phyloP scores from a whole-genome alignment of 2,888 invertebrate genomes.

The Nesidiocoris tenuis region DNA sequence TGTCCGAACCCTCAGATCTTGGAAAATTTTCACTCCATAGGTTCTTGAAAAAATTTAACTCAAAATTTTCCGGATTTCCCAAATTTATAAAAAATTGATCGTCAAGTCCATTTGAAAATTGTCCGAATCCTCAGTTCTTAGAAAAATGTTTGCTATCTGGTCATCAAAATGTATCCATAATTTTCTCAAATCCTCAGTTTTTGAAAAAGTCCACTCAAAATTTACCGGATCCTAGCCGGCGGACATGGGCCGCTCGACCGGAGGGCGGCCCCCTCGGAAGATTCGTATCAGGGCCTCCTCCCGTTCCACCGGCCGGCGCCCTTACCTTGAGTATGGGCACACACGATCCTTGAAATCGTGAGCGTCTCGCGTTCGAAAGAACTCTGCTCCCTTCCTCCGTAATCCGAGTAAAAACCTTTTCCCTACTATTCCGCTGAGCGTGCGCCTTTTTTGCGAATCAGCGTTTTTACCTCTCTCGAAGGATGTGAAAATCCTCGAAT shows the following conservation, averaged over 20 bases:
- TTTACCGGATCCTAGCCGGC: background rate
- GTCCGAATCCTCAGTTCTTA: no score
- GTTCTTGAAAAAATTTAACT: no score
- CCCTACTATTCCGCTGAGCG: background rate
- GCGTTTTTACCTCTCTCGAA: background rate
- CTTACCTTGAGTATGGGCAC: conserved; percentile 21
- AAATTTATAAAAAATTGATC: no score
- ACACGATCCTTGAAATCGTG: conserved; percentile 35
- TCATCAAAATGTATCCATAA: no score
- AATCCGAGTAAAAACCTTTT: background rate
- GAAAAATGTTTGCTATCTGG: no score
- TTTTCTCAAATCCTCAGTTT: no score
- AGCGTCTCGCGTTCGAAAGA: conserved; percentile 13
- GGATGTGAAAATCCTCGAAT: no score
- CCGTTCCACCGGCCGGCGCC: background rate
- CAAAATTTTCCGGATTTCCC: no score
- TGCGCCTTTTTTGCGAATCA: background rate
- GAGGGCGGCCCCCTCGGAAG: conserved; percentile 18
- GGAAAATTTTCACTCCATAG: no score
- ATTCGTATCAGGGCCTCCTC: conserved; percentile 17
- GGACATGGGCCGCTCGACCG: background rate
- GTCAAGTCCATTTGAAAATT: no score
- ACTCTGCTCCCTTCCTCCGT: background rate
- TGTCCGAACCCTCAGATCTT: no score
- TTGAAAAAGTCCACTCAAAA: no score